Conservation (phyloP, 2,888 invertebrate genomes). For the Pedicia rivosa region DNA sequence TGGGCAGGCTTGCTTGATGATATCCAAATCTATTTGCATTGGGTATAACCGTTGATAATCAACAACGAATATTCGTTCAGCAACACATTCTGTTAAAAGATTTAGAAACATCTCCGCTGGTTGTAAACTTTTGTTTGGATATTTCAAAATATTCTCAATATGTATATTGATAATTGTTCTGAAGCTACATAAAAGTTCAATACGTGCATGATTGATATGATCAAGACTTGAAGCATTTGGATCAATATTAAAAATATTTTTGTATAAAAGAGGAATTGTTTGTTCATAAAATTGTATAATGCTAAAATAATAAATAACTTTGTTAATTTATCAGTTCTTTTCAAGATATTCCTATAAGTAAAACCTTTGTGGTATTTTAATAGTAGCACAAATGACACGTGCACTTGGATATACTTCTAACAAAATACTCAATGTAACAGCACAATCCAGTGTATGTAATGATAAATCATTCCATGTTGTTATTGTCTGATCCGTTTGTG, state of each 20-base stretch:
- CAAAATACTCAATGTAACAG: constrained; percentile 49
- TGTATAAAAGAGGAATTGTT: constrained; percentile 53
- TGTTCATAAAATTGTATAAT: constrained; percentile 62
- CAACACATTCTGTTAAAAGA: constrained; percentile 33
- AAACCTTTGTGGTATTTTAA: constrained; percentile 40
- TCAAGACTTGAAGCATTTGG: constrained; percentile 19
- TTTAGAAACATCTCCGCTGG: constrained; percentile 15
- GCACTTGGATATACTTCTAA: constrained; percentile 47
- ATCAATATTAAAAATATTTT: constrained; percentile 34
- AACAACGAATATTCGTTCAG: constrained; percentile 40
- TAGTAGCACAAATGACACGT: constrained; percentile 35
- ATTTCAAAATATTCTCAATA: constrained; percentile 23
- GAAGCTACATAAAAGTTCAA: constrained; percentile 33
- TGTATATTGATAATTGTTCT: constrained; percentile 27
- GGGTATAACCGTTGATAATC: constrained; percentile 55
- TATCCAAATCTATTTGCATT: constrained; percentile 47
- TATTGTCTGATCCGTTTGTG: constrained; percentile 21
- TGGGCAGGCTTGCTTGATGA: constrained; percentile 42
- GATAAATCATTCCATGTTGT: constrained; percentile 45
- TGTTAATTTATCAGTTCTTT: too few species aligned
- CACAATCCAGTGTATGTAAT: constrained; percentile 50
- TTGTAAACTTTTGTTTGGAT: constrained; percentile 12
- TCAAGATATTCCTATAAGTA: not conserved
- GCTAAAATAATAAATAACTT: constrained; percentile 33
- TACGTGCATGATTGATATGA: constrained; percentile 25